A percentile compares a stretch with the other conserved stretches of the same genome.
phyloP scores from a whole-genome alignment of 1,140 invertebrate genomes.

The Anastrepha obliqua region DNA sequence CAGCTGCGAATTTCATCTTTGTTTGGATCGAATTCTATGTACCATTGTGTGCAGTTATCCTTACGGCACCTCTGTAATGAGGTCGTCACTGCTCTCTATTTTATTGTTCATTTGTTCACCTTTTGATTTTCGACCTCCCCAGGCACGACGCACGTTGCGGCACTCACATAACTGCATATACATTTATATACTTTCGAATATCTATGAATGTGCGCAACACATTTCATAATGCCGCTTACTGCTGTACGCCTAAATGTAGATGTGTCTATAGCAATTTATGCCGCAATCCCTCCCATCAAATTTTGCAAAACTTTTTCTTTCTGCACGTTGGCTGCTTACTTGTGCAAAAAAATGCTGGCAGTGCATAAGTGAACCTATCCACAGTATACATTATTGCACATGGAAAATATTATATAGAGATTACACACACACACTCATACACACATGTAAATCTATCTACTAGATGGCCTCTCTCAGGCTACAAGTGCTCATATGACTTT shows the following conservation, averaged over 20 bases:
- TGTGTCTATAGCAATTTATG: not conserved
- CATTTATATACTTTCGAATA: no score
- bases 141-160: no score
- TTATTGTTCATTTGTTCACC: no score
- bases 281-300: not conserved
- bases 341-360: not conserved
- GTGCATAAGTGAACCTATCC: not conserved
- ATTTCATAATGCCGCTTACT: not conserved
- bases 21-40: no score
- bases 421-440: not conserved
- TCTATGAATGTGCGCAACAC: not conserved
- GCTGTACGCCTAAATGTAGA: conserved; percentile 34
- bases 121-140: no score
- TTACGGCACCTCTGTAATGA: no score
- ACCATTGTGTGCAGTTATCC: no score
- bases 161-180: no score
- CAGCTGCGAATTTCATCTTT: no score
- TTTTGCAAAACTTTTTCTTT: not conserved
- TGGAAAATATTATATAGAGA: no score
- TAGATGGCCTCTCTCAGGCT: not conserved
- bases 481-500: not conserved
- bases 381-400: no score
- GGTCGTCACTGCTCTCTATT: no score
- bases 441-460: not conserved
- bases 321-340: not conserved